Evolutionary conservation across 30 jellyfish, hydroid and myxozoan species (phyloP), one percentile per base, ranked within the genome.

Genomic region (Aurelia aurita complex sp. Pacific): DNA sequence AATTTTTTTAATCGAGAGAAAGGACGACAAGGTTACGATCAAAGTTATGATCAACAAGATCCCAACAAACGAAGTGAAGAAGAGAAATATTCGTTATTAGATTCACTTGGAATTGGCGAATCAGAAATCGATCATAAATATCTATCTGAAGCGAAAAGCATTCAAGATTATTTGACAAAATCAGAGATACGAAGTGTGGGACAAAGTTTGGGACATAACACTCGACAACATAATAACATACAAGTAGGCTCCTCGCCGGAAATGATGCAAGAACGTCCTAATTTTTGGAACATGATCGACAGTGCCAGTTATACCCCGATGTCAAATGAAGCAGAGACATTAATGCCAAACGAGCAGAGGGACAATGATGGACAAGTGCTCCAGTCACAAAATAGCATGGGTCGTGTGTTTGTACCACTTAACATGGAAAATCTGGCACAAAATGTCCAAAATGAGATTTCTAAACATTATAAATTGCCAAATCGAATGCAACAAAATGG

Each of bases 321-420:
- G 79, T 64, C 93, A 6, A 86, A 84, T 42, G 87, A 73, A 36
- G 87, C 93, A 6, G 93, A 67, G 15, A 69, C 87, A 3, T 81
- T 84, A 12, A n/a, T 70, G 60, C 64, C 93, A 12, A 73, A 64
- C 69, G 9, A 35, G 14, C 87, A 73, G 5, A 69, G 63, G n/a
- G 77, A 74, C 69, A 72, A 84, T 43, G 57, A 46, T 46, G 80
- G 90, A 3, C 93, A 84, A 62, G 82, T 84, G 16, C 82, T 84
- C 57, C 93, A 84, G 64, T 84, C 93, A 42, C 87, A 84, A 40
- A 84, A 84, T 29, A 73, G 93, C 87, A 71, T 84, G 83, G 93
- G 93, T 13, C 86, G 93, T 2, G 93, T 84, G 19, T 74, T 84
- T 51, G 93, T 84, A 50, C 93, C 93, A 53, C n/a, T 84, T 65